phyloP scores from a whole-genome alignment of 2,888 invertebrate species.

The Linyphia triangularis region DNA sequence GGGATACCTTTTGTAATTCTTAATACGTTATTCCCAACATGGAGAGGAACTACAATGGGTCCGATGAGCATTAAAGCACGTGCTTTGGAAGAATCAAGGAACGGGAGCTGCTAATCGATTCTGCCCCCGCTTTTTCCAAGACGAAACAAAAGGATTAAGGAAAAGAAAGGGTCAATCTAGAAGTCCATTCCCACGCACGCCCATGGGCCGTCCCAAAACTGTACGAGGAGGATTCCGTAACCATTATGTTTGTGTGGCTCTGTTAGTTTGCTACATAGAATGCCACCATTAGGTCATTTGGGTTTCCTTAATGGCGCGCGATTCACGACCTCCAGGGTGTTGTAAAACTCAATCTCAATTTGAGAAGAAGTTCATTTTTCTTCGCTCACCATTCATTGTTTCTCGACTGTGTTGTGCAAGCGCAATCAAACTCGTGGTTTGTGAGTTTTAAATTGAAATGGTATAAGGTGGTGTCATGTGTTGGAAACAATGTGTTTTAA shows the following conservation, averaged over 20 bases:
- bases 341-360: not conserved
- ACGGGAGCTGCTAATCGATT: constrained; percentile 24
- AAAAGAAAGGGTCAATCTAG: not conserved
- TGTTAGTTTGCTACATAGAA: too few species aligned
- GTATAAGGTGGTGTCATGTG: too few species aligned
- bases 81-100: not conserved
- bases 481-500: too few species aligned
- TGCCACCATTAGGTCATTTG: not conserved
- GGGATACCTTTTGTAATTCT: not conserved
- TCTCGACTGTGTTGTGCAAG: not conserved
- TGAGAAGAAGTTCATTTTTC: too few species aligned
- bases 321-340: not conserved
- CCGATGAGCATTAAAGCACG: not conserved
- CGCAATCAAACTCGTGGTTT: not conserved
- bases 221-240: not conserved
- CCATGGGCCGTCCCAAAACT: not conserved
- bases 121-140: constrained; percentile 5
- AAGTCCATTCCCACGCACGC: constrained; percentile 47
- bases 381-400: not conserved
- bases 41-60: not conserved
- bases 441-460: not conserved
- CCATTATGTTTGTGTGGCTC: not conserved
- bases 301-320: not conserved
- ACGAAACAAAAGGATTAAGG: constrained; percentile 1
- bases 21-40: too few species aligned